Conservation (phyloP, 2,113 vertebrate genomes). For the Mesitornis unicolor region DNA sequence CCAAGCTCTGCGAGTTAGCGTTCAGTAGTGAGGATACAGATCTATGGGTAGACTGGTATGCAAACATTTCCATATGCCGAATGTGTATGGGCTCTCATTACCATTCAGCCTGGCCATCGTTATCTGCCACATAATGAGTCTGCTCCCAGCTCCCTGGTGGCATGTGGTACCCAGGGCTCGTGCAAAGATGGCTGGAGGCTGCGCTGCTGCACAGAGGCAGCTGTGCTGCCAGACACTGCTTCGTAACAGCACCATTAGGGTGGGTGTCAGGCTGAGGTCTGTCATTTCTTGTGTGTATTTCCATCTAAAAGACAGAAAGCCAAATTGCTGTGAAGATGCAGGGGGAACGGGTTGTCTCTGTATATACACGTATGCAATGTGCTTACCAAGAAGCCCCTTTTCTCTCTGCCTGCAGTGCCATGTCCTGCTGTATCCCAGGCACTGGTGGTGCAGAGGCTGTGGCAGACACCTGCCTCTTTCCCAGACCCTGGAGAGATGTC, state of each 20-base stretch:
- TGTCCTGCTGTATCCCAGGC: not conserved
- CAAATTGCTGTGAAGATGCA: not conserved
- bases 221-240: not conserved
- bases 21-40: not conserved
- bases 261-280: not conserved
- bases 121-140: not conserved
- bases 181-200: not conserved
- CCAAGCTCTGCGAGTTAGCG: not conserved
- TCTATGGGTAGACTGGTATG: not conserved
- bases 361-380: accelerated
- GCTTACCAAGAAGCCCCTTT: not conserved
- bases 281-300: not conserved
- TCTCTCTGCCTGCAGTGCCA: not conserved
- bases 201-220: not conserved
- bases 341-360: not conserved
- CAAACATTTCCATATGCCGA: not conserved
- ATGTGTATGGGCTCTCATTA: not conserved
- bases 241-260: accelerated
- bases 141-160: not conserved
- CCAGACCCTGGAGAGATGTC: not conserved
- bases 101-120: not conserved
- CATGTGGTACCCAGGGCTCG: accelerated
- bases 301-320: not conserved
- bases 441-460: not conserved
- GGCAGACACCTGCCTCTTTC: not conserved